A percentile compares a stretch with the other conserved stretches of the same genome.
Conservation (phyloP, 2,113 vertebrate genomes). For the Actenoides hombroni region DNA sequence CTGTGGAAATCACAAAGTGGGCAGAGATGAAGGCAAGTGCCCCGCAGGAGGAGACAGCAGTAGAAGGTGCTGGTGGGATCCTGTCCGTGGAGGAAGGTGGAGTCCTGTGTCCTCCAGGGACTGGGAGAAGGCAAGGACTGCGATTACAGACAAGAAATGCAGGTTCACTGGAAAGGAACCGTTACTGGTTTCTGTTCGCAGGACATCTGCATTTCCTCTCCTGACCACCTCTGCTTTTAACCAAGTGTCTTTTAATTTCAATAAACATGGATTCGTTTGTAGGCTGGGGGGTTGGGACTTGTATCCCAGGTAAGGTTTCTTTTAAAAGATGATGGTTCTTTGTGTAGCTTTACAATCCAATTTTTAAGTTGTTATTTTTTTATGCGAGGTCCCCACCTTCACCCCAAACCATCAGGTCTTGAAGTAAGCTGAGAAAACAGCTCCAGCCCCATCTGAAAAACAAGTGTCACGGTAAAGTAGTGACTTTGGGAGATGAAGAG, state of each 20-base stretch:
- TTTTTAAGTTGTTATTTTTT: neutral
- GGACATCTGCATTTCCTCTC: neutral
- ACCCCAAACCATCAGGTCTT: neutral
- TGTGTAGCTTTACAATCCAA: neutral
- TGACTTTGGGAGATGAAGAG: neutral
- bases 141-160: neutral
- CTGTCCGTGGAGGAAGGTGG: neutral
- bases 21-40: neutral
- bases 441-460: neutral
- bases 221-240: neutral
- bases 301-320: neutral
- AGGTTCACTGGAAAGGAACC: neutral
- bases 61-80: neutral
- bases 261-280: neutral
- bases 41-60: fast-evolving
- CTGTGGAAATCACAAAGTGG: neutral
- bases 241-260: neutral
- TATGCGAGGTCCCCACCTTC: neutral
- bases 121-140: neutral
- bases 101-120: neutral
- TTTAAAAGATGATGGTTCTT: neutral
- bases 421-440: neutral
- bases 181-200: neutral
- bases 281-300: neutral
- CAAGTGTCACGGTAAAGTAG: neutral